Conservation (phyloP, 1,140 invertebrate genomes). For the Anastrepha ludens region DNA sequence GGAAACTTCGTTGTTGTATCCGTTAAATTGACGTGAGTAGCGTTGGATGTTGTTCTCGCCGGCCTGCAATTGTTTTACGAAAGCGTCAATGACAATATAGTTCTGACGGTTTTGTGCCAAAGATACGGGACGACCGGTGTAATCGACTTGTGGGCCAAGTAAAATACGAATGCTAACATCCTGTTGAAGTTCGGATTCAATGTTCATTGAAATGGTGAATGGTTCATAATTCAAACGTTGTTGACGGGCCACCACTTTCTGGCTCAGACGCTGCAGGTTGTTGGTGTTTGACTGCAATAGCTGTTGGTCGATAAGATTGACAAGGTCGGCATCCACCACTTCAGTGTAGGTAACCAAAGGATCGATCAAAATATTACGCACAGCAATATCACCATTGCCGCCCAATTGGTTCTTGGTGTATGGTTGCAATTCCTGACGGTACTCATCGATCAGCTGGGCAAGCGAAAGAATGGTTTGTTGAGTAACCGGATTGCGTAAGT, state of each 20-base stretch:
- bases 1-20: slow-evolving; percentile 65
- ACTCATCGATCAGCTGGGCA: slow-evolving; percentile 17
- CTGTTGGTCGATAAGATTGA: slow-evolving; percentile 64
- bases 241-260: slow-evolving; percentile 74
- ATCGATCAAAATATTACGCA: slow-evolving; percentile 19
- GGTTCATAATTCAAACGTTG: slow-evolving; percentile 77
- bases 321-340: slow-evolving; percentile 56
- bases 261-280: not conserved
- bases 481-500: slow-evolving; percentile 21
- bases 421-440: slow-evolving; percentile 25
- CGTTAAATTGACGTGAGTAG: slow-evolving; percentile 69
- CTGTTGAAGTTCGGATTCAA: slow-evolving; percentile 66
- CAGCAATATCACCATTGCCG: not conserved
- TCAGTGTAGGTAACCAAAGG: slow-evolving; percentile 59
- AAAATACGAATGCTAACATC: slow-evolving; percentile 55
- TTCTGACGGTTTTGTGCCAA: slow-evolving; percentile 74
- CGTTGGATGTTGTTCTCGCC: slow-evolving; percentile 74
- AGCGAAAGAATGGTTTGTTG: not conserved
- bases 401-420: slow-evolving; percentile 29
- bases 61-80: slow-evolving; percentile 70
- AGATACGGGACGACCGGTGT: not conserved
- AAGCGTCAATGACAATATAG: slow-evolving; percentile 74
- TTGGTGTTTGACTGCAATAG: slow-evolving; percentile 57
- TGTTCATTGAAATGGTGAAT: slow-evolving; percentile 67
- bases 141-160: slow-evolving; percentile 62